Evolutionary conservation across 1,140 invertebrate species (phyloP), one percentile per base, ranked within the genome.

Genomic region (Macrotrachela quadricornifera): DNA sequence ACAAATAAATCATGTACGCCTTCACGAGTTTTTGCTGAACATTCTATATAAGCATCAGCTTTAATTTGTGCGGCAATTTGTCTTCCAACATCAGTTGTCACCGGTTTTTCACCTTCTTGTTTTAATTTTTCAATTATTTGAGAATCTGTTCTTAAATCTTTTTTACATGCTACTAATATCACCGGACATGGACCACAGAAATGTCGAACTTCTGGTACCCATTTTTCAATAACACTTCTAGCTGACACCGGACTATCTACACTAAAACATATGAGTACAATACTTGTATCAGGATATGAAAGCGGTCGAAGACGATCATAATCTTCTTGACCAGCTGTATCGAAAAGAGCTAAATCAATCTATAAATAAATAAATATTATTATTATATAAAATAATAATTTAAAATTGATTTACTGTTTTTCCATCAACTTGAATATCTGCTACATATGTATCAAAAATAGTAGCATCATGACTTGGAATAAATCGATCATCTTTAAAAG

Each of bases 231-330:
- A 55, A 70, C 64, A 56, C 68, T 69, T 54, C 62, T 64, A 53
- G 67, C 63, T 59, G 61, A 63, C 56, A 65, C 65, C 15, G 62
- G 63, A 51, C 60, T 65, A 57, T 65, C 63, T 38, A 68, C 62
- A 49, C 63, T 64, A 57, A 67, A 68, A 55, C 64, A 66, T 59
- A 67, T 65, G 21, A 68, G 58, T 38, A 68, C 62, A 42, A 68
- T 61, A 56, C 95, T 88, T 49, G 90, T 95, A 71, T 95, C 87
- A n/a, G 90, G 87, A 71, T 95, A 95, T 45, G 84, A 88, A 36
- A 95, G 73, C 46, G 91, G 88, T 59, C 87, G 73, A 1, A 96
- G 72, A 63, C 87, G 73, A 68, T 95, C 88, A 62, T 94, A 96
- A 68, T 92, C 88, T 70, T 94, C 88, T 70, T 92, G 86, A 4